Evolutionary conservation across 2,797 vertebrate genomes (phyloP).

Genomic region (Phrynocephalus guinanensis): DNA sequence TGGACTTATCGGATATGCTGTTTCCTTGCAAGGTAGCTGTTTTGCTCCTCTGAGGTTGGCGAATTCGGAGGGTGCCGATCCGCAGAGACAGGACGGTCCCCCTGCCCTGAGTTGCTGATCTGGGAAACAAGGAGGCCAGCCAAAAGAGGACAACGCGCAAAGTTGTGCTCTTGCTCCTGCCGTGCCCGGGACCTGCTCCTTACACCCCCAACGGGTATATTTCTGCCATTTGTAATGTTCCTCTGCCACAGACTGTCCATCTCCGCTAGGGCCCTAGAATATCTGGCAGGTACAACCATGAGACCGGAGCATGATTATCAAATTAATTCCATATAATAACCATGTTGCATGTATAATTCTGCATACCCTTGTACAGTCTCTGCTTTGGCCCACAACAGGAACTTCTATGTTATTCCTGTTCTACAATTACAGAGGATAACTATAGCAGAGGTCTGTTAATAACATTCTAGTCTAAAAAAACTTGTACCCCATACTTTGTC

Average conservation of each 20-base stretch:
- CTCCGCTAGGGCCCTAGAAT: neutral
- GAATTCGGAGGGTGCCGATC: too few relatives aligned
- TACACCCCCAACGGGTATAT: too few relatives aligned
- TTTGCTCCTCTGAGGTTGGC: too few relatives aligned
- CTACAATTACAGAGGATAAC: neutral
- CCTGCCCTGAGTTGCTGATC: too few relatives aligned
- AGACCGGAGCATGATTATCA: neutral
- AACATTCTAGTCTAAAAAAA: too few relatives aligned
- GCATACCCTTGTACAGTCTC: neutral
- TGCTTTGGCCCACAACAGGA: neutral
- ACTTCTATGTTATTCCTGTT: neutral
- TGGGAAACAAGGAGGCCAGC: neutral
- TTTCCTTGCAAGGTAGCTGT: too few relatives aligned
- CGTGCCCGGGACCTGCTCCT: too few relatives aligned
- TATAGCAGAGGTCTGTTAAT: neutral
- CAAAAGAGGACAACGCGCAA: neutral
- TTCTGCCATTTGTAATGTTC: neutral
- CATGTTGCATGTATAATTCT: neutral
- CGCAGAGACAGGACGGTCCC: too few relatives aligned
- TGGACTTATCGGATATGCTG: too few relatives aligned
- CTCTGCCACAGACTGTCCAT: neutral
- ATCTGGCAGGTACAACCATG: neutral
- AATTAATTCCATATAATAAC: neutral
- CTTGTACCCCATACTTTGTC: neutral
- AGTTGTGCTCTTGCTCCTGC: neutral